These are phyloP conservation scores for Cydia pomonella DNA, from an alignment of 1,140 invertebrate species.

Conservation along the genomic window DNA sequence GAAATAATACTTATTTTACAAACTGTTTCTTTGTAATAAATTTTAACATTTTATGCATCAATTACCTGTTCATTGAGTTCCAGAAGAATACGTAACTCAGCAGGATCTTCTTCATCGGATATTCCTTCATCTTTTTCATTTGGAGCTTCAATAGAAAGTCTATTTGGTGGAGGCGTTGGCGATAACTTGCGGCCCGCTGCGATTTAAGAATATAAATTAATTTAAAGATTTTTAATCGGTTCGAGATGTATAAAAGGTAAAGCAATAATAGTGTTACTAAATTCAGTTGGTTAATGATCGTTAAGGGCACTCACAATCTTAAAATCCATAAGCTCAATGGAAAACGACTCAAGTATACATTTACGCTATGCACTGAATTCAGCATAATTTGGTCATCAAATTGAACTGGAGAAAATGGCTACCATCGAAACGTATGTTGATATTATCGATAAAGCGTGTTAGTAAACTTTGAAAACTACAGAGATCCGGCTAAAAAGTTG, in stretches of 20 bases:
- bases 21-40: background rate
- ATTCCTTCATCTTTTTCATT: slow-evolving; percentile 87
- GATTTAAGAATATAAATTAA: slow-evolving; percentile 34
- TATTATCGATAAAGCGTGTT: slow-evolving; percentile 56
- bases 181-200: slow-evolving; percentile 83
- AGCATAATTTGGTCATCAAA: slow-evolving; percentile 46
- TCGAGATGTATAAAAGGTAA: background rate
- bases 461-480: slow-evolving; percentile 44
- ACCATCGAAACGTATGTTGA: slow-evolving; percentile 67
- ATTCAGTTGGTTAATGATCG: slow-evolving; percentile 19
- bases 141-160: slow-evolving; percentile 83
- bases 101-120: slow-evolving; percentile 88
- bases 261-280: slow-evolving; percentile 26
- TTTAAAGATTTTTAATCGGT: background rate
- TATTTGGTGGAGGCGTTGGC: slow-evolving; percentile 83
- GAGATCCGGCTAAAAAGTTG: slow-evolving; percentile 35
- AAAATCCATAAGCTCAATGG: slow-evolving; percentile 38
- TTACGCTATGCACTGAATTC: slow-evolving; percentile 35
- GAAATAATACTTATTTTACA: slow-evolving; percentile 33
- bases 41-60: slow-evolving; percentile 13
- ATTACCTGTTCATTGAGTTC: slow-evolving; percentile 91
- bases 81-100: slow-evolving; percentile 88
- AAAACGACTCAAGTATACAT: slow-evolving; percentile 37
- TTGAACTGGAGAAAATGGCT: slow-evolving; percentile 82
- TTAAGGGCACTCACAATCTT: slow-evolving; percentile 35